A percentile compares a stretch with the other conserved stretches of the same genome.
Evolutionary conservation across 2,888 invertebrate species (phyloP).

Genomic region (Rhimphoctona megacephalus): DNA sequence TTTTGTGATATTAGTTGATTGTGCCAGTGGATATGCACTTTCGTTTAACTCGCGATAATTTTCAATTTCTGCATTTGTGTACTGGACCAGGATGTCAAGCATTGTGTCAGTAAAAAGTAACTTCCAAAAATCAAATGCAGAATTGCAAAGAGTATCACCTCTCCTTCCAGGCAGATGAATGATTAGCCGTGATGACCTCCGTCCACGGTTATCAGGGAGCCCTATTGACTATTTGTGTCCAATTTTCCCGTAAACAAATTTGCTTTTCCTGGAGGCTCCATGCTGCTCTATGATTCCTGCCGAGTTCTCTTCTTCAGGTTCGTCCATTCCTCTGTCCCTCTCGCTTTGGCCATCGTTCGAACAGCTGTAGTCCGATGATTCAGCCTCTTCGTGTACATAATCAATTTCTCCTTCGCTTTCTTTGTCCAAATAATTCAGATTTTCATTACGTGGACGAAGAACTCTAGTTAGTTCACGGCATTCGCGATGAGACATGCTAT

Average conservation of each 20-base stretch:
- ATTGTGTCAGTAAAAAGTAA: constrained; percentile 9
- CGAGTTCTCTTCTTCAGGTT: too few relatives aligned
- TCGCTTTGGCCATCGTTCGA: background rate
- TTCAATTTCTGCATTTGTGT: constrained; percentile 31
- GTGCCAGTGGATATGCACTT: background rate
- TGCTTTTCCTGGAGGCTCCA: background rate
- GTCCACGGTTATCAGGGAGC: background rate
- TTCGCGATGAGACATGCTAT: constrained; percentile 6
- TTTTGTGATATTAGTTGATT: background rate
- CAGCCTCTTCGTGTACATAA: background rate
- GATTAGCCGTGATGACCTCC: background rate
- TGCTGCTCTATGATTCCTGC: too few relatives aligned
- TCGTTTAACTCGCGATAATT: constrained; percentile 10
- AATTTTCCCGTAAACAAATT: background rate
- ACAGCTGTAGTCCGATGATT: background rate
- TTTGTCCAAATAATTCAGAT: constrained; percentile 10
- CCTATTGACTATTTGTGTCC: background rate
- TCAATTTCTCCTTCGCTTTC: constrained; percentile 10
- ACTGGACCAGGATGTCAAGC: constrained; percentile 8
- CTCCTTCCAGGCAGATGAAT: background rate
- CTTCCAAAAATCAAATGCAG: constrained; percentile 6
- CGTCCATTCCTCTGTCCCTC: background rate
- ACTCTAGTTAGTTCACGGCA: background rate
- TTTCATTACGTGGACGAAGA: background rate
- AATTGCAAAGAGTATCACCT: background rate